Evolutionary conservation across 2,888 invertebrate species (phyloP).

Genomic region (Buathra laborator): DNA sequence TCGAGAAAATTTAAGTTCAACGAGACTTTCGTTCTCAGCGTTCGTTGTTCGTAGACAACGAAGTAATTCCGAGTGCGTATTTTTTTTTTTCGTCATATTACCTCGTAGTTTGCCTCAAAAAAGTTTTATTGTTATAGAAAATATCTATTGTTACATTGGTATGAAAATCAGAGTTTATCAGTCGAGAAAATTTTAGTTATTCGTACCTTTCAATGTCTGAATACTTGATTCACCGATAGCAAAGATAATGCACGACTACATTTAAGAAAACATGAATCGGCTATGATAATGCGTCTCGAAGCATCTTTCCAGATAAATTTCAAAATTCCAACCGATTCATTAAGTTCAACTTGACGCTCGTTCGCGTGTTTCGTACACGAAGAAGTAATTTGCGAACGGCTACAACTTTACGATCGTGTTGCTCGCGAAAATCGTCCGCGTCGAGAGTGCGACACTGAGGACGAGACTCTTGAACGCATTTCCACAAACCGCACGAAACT

Average conservation of each 20-base stretch:
- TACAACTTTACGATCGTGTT: constrained; percentile 11
- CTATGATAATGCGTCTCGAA: not conserved
- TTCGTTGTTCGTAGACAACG: too few relatives aligned
- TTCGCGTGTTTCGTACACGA: constrained; percentile 39
- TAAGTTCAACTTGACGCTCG: not conserved
- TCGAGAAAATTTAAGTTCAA: too few relatives aligned
- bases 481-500: constrained; percentile 56
- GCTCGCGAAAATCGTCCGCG: constrained; percentile 9
- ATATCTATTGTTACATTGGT: too few relatives aligned
- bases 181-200: too few relatives aligned
- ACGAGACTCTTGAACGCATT: constrained; percentile 25
- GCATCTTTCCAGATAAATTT: not conserved
- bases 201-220: too few relatives aligned
- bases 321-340: constrained; percentile 1
- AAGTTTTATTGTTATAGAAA: too few relatives aligned
- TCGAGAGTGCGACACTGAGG: not conserved
- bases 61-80: too few relatives aligned
- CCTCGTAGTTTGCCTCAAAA: too few relatives aligned
- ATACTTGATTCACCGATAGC: too few relatives aligned
- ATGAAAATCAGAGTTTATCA: too few relatives aligned
- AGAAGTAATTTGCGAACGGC: constrained; percentile 52
- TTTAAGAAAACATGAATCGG: not conserved
- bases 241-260: not conserved
- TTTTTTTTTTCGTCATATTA: too few relatives aligned
- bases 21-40: too few relatives aligned